Percentiles rank a stretch among this genome's conserved stretches.
phyloP scores from a whole-genome alignment of 1,140 invertebrate genomes.

The Nomia melanderi region DNA sequence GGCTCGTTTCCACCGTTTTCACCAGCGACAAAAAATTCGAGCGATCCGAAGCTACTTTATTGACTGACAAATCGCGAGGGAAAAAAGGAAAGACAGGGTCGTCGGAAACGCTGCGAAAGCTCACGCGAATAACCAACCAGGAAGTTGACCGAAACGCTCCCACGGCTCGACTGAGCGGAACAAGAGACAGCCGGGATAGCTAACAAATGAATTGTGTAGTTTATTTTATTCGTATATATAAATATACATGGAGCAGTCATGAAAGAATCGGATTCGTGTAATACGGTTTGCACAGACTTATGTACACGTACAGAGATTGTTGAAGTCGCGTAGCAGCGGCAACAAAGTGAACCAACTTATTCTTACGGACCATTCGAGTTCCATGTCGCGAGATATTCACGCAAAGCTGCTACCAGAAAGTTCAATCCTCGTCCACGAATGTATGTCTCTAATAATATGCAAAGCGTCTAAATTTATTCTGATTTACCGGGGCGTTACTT shows the following conservation, averaged over 20 bases:
- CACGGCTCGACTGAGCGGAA: too few species aligned
- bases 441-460: slow-evolving; percentile 28
- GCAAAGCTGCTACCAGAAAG: slow-evolving; percentile 40
- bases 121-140: too few species aligned
- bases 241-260: slow-evolving; percentile 68
- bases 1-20: background rate
- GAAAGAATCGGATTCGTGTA: slow-evolving; percentile 47
- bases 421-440: slow-evolving; percentile 9
- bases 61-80: background rate
- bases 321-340: slow-evolving; percentile 23
- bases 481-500: background rate
- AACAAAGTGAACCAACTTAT: slow-evolving; percentile 3
- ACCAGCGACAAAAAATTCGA: background rate
- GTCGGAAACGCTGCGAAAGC: background rate
- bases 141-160: too few species aligned
- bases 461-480: slow-evolving; percentile 22
- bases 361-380: slow-evolving; percentile 16
- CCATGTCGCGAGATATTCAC: slow-evolving; percentile 27
- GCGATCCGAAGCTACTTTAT: background rate
- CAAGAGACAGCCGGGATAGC: background rate
- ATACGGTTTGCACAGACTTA: slow-evolving; percentile 45
- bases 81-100: background rate
- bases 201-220: slow-evolving; percentile 45
- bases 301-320: slow-evolving; percentile 37
- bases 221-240: slow-evolving; percentile 67